Base-by-base conservation (phyloP, 2,888 invertebrate genomes). In the Tineola bisselliella region DNA sequence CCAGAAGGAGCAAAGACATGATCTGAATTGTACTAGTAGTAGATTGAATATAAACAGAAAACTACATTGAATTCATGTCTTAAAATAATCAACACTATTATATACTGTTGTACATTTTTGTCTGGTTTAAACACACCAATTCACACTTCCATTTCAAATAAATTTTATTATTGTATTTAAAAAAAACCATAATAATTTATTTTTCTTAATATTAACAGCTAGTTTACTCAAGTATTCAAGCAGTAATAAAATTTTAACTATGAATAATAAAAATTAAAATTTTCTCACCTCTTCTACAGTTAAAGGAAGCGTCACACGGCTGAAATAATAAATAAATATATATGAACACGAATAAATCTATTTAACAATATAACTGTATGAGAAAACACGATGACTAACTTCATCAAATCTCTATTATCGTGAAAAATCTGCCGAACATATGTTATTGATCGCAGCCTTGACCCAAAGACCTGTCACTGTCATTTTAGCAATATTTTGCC, bases 301-400 rank as follows among this genome's bases (percentile, higher is more conserved):
- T 84, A 98, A 91, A 77, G 97, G 97, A 84, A 98, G 91, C 81
- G 96, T 94, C 75, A 98, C 95, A 78, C 98, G 97, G 90, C 97
- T 97, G 91, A 77, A 75, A 70, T 68, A 71, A 12, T 13, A 33
- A 43, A 43, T 43, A 43, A 43, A 43, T 43, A 5, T 2, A 43
- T 43, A n/a, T 43, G 3, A n/a, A 25, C 25, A 25, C 25, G 4
- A 8, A 6, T 43, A 43, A 2, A n/a, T 6, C 8, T 8, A n/a
- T 8, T 43, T 43, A 43, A n/a, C 13, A n/a, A 43, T 13, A 43
- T 48, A 17, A 48, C 15, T 17, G 15, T 17, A 48, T 3, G 12
- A 15, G 10, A 48, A 48, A 48, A 48, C 15, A 10, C n/a, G 15
- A 48, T 17, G 17, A 48, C 15, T 15, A 48, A 48, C 3, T 5